Conservation (phyloP, 2,797 vertebrate genomes). For the Alcedo quadribrachys region DNA sequence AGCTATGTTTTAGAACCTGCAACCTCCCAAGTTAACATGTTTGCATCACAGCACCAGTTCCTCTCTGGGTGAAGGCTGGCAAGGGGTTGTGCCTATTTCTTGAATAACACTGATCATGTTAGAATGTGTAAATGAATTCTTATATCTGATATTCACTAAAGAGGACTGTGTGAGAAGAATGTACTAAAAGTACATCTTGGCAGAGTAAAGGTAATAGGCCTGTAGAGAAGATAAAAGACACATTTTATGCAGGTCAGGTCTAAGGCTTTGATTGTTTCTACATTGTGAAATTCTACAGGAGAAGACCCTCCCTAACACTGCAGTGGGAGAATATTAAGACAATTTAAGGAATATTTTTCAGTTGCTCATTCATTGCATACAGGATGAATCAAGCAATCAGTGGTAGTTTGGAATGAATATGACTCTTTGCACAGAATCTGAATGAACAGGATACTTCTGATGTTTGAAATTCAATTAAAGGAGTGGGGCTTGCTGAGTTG, state of each 20-base stretch:
- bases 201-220: neutral
- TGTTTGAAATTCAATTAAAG: neutral
- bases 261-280: neutral
- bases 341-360: neutral
- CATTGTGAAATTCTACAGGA: neutral
- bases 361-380: neutral
- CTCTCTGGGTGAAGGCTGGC: neutral
- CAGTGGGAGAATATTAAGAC: neutral
- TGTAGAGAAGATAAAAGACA: neutral
- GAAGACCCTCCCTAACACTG: neutral
- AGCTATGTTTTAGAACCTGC: neutral
- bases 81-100: neutral
- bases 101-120: neutral
- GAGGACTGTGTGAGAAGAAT: neutral
- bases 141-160: neutral
- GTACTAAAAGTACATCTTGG: neutral
- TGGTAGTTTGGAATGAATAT: neutral
- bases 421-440: neutral
- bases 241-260: neutral
- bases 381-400: neutral
- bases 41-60: fast-evolving
- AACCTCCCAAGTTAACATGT: neutral
- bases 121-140: neutral
- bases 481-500: neutral
- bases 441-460: neutral